Percentiles rank a stretch among this genome's conserved stretches.
These are phyloP conservation scores for Psilopsiagon aymara DNA, from an alignment of 2,113 vertebrate genomes.

Conservation along the genomic window DNA sequence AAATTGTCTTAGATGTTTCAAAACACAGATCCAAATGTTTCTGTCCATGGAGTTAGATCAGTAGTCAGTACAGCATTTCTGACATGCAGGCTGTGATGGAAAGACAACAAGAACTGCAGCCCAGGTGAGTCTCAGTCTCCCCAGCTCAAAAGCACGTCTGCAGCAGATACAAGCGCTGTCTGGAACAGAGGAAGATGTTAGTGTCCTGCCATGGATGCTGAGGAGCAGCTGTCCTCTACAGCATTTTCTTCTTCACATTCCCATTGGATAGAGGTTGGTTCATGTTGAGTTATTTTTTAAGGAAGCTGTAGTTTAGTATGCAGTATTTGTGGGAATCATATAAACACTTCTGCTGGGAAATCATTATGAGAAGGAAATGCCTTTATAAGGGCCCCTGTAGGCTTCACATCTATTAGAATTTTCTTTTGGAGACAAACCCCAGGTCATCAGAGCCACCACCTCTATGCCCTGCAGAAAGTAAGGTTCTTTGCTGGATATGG, in stretches of 20 bases:
- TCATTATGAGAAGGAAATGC: not conserved
- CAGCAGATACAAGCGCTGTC: not conserved
- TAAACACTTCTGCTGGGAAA: not conserved
- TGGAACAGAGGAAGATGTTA: not conserved
- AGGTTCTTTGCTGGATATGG: not conserved
- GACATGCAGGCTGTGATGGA: not conserved
- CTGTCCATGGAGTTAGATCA: not conserved
- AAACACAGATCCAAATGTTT: not conserved
- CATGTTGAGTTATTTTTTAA: not conserved
- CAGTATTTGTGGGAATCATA: not conserved
- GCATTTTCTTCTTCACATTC: not conserved
- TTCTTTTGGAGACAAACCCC: not conserved
- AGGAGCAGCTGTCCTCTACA: not conserved
- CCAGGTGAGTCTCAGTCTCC: not conserved
- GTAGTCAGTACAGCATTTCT: not conserved
- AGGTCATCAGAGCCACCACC: not conserved
- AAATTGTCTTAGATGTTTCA: not conserved
- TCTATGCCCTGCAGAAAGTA: not conserved
- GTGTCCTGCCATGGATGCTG: not conserved
- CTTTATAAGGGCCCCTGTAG: not conserved
- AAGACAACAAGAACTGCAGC: not conserved
- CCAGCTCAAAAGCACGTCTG: not conserved
- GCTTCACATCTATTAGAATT: not conserved
- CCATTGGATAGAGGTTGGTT: not conserved
- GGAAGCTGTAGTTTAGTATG: not conserved